These are phyloP conservation scores for Acleris sparsana DNA, from an alignment of 2,888 invertebrate genomes.

Conservation along the genomic window DNA sequence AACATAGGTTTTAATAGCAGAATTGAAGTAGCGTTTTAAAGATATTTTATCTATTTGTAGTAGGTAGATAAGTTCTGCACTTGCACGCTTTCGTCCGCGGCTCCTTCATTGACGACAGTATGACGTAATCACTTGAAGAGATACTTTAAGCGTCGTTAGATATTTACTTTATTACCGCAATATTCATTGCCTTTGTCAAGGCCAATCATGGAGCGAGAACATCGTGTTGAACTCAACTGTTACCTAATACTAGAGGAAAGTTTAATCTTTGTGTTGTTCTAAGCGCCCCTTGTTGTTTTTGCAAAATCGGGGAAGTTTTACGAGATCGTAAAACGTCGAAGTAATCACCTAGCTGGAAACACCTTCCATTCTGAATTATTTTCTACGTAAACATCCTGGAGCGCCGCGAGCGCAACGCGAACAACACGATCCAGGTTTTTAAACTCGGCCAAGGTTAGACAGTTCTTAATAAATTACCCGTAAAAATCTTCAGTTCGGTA, in stretches of 20 bases:
- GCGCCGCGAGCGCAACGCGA: constrained; percentile 45
- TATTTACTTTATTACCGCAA: constrained; percentile 44
- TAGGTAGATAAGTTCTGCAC: background rate
- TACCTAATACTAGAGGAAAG: constrained; percentile 16
- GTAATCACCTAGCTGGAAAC: constrained; percentile 43
- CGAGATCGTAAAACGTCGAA: constrained; percentile 43
- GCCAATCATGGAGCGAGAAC: constrained; percentile 37
- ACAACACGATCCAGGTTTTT: constrained; percentile 63
- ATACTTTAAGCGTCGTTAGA: constrained; percentile 37
- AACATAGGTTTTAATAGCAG: background rate
- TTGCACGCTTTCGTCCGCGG: constrained; percentile 26
- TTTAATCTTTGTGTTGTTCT: constrained; percentile 29
- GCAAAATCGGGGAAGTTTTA: constrained; percentile 40
- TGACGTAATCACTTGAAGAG: constrained; percentile 60
- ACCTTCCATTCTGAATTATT: constrained; percentile 46
- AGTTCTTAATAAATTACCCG: constrained; percentile 8
- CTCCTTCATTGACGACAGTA: constrained; percentile 50
- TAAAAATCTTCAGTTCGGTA: constrained; percentile 21
- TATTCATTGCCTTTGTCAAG: constrained; percentile 44
- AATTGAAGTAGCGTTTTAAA: background rate
- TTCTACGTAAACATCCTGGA: constrained; percentile 62
- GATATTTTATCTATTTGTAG: too few relatives aligned
- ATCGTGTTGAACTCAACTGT: constrained; percentile 23
- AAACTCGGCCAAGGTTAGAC: constrained; percentile 66
- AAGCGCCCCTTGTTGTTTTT: constrained; percentile 38